Evolutionary conservation across 2,797 vertebrate species (phyloP).

Genomic region (Gastrophryne carolinensis): DNA sequence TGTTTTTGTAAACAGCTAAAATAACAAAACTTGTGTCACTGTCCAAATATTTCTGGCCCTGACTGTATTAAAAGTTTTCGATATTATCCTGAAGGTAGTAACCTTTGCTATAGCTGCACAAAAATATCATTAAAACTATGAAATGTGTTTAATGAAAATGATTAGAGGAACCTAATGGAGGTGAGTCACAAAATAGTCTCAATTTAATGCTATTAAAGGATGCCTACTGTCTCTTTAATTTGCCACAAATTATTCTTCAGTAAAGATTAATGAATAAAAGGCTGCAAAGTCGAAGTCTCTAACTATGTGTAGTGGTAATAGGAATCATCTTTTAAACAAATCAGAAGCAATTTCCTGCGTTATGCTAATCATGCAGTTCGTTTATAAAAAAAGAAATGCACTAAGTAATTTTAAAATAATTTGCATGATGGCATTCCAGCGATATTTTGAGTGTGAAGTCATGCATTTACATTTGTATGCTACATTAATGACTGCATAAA

Average conservation of each 20-base stretch:
- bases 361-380: neutral
- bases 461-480: neutral
- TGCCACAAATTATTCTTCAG: slow-evolving; percentile 31
- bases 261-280: slow-evolving; percentile 38
- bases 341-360: neutral
- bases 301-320: neutral
- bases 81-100: neutral
- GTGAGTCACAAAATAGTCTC: slow-evolving; percentile 26
- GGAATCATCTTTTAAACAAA: slow-evolving; percentile 8
- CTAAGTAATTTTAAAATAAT: neutral
- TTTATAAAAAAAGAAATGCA: neutral
- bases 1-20: too few relatives aligned
- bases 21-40: too few relatives aligned
- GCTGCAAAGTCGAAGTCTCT: neutral
- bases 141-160: slow-evolving; percentile 37
- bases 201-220: slow-evolving; percentile 31
- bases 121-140: slow-evolving; percentile 30
- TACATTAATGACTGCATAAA: neutral
- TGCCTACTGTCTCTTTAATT: slow-evolving; percentile 24
- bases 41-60: too few relatives aligned
- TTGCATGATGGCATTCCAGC: neutral
- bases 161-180: slow-evolving; percentile 36
- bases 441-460: neutral
- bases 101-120: slow-evolving; percentile 3
- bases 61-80: too few relatives aligned